Evolutionary conservation across 2,888 invertebrate species (phyloP), one percentile per base, ranked within the genome.

Genomic region (Orchestes rusci): DNA sequence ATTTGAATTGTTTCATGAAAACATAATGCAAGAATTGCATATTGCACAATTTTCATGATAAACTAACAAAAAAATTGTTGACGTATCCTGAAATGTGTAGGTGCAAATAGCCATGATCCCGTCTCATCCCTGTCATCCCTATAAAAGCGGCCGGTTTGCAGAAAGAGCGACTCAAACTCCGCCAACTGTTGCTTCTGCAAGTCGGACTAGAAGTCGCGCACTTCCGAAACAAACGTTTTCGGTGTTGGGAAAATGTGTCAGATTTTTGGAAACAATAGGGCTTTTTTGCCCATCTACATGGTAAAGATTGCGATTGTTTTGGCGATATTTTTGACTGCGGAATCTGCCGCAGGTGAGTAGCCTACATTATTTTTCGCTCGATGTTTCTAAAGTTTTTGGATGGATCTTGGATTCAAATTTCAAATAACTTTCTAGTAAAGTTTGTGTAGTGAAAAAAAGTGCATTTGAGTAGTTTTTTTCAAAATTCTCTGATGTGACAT

Each of bases 331-430:
- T 68, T 77, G 53, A 71, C 79, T 46, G 74, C 73, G 15, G 76
- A 77, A 59, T 74, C 74, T 54, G 74, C 74, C 45, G 72, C 77
- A 66, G 79, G 80, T 80, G 66, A 62, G 65, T 59, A n/a, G 16
- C 23, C 23, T 41, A n/a, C n/a, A n/a, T n/a, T n/a, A n/a, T n/a
- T n/a, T n/a, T n/a, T n/a, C n/a, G n/a, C n/a, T n/a, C n/a, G n/a
- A n/a, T n/a, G n/a, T n/a, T n/a, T n/a, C n/a, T n/a, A n/a, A n/a
- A n/a, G n/a, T n/a, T n/a, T n/a, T n/a, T n/a, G n/a, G n/a, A n/a
- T n/a, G n/a, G n/a, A n/a, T n/a, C n/a, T n/a, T n/a, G n/a, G n/a
- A n/a, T n/a, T n/a, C n/a, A n/a, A n/a, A n/a, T n/a, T n/a, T n/a
- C n/a, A n/a, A n/a, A n/a, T n/a, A n/a, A n/a, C n/a, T n/a, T n/a